These are phyloP conservation scores for Heteronetta atricapilla DNA, from an alignment of 2,113 vertebrate species.

Conservation along the genomic window DNA sequence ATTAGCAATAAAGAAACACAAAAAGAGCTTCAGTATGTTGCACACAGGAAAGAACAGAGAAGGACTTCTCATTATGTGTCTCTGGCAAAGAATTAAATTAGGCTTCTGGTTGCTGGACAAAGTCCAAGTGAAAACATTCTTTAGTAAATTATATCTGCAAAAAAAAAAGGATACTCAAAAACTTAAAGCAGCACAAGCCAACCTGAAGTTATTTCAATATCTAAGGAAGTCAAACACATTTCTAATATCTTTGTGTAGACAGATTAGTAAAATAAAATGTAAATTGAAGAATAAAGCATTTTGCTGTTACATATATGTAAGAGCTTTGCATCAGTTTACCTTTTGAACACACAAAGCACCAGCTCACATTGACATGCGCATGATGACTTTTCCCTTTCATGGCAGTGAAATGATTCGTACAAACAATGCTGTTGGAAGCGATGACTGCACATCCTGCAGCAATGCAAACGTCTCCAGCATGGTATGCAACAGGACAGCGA, in stretches of 20 bases:
- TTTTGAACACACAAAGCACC: conserved; percentile 99
- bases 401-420: conserved; percentile 91
- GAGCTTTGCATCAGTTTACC: conserved; percentile 73
- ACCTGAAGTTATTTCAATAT: background rate
- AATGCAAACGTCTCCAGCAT: conserved; percentile 89
- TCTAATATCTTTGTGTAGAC: rapidly evolving
- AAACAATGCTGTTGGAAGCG: conserved; percentile 87
- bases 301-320: rapidly evolving
- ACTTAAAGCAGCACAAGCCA: background rate
- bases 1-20: conserved; percentile 14
- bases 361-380: conserved; percentile 96
- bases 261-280: background rate
- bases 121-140: background rate
- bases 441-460: conserved; percentile 91
- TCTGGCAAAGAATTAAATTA: background rate
- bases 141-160: background rate
- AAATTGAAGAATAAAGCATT: background rate
- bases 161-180: background rate
- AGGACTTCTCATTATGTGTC: background rate
- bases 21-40: background rate
- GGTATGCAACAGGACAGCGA: conserved; percentile 95
- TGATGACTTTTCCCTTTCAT: conserved; percentile 94
- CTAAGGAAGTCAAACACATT: background rate
- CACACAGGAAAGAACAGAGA: background rate
- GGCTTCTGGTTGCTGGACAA: background rate